Conservation (phyloP, 2,888 invertebrate genomes). For the Tupiocoris notatus region DNA sequence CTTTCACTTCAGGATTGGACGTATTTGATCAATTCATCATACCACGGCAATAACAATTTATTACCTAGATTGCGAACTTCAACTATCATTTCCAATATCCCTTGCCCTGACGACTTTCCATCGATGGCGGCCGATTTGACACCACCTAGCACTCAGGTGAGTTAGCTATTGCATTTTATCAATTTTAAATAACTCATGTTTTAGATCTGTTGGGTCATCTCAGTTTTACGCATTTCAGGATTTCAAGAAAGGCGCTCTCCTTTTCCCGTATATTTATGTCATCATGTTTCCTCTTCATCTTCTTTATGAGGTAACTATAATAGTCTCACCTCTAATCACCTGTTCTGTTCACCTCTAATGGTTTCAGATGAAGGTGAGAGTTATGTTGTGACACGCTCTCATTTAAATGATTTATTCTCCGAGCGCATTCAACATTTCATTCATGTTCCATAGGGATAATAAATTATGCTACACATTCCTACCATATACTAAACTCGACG, state of each 20-base stretch:
- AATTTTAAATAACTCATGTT: neutral
- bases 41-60: constrained; percentile 54
- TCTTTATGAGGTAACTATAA: constrained; percentile 69
- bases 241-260: constrained; percentile 64
- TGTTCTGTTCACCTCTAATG: too few species aligned
- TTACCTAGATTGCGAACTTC: constrained; percentile 34
- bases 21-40: constrained; percentile 62
- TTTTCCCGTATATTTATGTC: constrained; percentile 72
- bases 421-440: too few species aligned
- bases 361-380: too few species aligned
- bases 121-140: neutral
- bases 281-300: constrained; percentile 81
- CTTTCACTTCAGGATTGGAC: constrained; percentile 69
- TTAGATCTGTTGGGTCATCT: neutral
- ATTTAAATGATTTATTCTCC: too few species aligned
- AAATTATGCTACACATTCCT: too few species aligned
- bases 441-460: too few species aligned
- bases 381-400: too few species aligned
- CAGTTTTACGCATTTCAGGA: constrained; percentile 15
- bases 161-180: neutral
- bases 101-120: neutral
- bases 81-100: neutral
- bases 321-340: neutral
- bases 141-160: neutral
- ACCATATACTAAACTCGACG: too few species aligned